Conservation (phyloP, 2,888 invertebrate species). For the Dinocampus coccinellae region DNA sequence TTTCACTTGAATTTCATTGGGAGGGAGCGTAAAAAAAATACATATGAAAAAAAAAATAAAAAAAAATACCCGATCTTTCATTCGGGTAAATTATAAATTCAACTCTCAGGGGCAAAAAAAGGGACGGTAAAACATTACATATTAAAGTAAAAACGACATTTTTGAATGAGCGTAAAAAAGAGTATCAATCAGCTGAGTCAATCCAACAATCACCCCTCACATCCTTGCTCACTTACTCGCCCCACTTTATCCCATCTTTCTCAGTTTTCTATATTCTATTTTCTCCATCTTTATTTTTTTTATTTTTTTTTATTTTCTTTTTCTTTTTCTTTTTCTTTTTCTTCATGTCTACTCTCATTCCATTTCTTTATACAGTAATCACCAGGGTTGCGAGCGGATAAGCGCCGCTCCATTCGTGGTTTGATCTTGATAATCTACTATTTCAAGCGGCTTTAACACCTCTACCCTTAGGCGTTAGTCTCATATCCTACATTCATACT, state of each 20-base stretch:
- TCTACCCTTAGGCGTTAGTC: constrained; percentile 26
- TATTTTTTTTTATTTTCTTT: too few relatives aligned
- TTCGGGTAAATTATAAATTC: not conserved
- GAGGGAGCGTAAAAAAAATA: constrained; percentile 38
- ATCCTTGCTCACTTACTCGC: not conserved
- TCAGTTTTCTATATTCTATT: too few relatives aligned
- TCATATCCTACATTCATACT: not conserved
- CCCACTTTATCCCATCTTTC: too few relatives aligned
- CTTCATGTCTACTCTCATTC: not conserved
- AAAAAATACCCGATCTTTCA: constrained; percentile 13
- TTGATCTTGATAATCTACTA: constrained; percentile 44
- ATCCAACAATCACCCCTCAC: not conserved
- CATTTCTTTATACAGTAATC: not conserved
- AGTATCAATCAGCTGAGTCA: constrained; percentile 5
- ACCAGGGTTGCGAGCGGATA: constrained; percentile 44
- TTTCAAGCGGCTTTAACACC: constrained; percentile 38
- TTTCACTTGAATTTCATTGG: constrained; percentile 40
- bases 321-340: too few relatives aligned
- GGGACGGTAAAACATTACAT: not conserved
- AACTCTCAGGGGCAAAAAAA: not conserved
- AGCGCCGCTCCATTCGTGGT: constrained; percentile 43
- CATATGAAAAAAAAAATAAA: not conserved
- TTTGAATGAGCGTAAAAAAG: not conserved
- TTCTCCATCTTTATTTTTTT: too few relatives aligned
- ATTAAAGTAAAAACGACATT: not conserved